Base-by-base conservation (phyloP, 2,113 vertebrate genomes). In the Paramormyrops kingsleyae region DNA sequence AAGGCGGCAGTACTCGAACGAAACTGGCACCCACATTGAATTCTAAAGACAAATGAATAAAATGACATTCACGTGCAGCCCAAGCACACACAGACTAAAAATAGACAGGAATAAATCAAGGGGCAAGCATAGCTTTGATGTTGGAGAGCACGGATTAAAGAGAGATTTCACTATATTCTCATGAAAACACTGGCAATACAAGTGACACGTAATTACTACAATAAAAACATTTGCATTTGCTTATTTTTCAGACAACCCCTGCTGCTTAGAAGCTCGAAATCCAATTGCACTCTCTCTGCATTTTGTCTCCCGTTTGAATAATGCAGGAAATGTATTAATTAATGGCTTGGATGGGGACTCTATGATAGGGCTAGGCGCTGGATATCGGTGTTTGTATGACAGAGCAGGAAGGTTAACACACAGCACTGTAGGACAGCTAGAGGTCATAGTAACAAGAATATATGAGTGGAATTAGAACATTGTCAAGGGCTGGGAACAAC, bases 51-150 rank as follows among this genome's bases (percentile, higher is more conserved):
- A 35, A 87, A 52, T 31, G 47, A 27, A 52, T n/a, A 31, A 50
- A 17, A 31, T 52, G 49, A 42, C 53, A 62, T 39, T 88, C 53
- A 50, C 87, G 56, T 50, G 42, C 24, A 62, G 53, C 35, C 52
- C 15, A 21, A 27, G 31, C 31, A 17, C 50, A 87, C 7, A 12
- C 47, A 35, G 49, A 62, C 70, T 83, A 77, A 53, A 80, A 52
- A 39, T 80, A 50, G 15, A 89, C 42, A 80, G 31, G 47, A 74
- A 88, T 88, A 31, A 49, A 70, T 70, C 62, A 88, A 88, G 53
- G 31, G 39, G 35, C 35, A 62, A 39, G 66, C 9, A 24, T 10
- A 31, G 44, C 47, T 83, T 53, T 89, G 74, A 62, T 85, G 50
- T 47, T 53, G 50, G 4, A 8, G 88, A 56, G 80, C n/a, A 42